Base-by-base conservation (phyloP, 2,113 vertebrate species). In the Scalopus aquaticus region DNA sequence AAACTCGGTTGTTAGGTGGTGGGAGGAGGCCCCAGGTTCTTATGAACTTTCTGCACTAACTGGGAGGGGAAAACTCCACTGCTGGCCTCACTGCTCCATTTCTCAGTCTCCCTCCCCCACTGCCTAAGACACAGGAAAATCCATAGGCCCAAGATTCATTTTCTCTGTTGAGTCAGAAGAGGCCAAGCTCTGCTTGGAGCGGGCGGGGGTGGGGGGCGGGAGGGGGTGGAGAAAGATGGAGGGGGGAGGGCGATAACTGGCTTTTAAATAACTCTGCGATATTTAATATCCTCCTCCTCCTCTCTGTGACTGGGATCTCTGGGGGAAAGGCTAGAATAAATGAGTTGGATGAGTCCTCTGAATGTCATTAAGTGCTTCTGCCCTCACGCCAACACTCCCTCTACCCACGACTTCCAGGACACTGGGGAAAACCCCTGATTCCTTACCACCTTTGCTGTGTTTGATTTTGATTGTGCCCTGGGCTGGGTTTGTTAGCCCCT, bases 211-310 rank as follows among this genome's bases (percentile, higher is more conserved):
- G 54, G 88, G 90, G 90, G 67, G 90, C 19, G 10, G 24, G 12
- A 30, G 82, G 70, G 30, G 90, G 35, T 30, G 24, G 12, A 30
- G 82, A n/a, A n/a, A n/a, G n/a, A n/a, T 62, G 22, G 10, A 87
- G 92, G 90, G 35, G 10, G 24, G 12, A 30, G 82, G 70, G 30
- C 0, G 60, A 73, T 35, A 83, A 87, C 20, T 42, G 76, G 90
- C 84, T 96, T 94, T 96, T 96, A 96, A 97, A 96, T 96, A 95
- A 96, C 97, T 96, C 90, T 94, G 81, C 39, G 92, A 85, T 94
- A 95, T 94, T 92, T 96, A 95, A 96, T 96, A 90, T 84, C 65
- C 84, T 91, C 79, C 81, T 91, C 79, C 81, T 96, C 90, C 30
- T 76, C 88, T 93, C 83, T 64, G 95, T 17, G 30, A 79, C 90